phyloP scores from a whole-genome alignment of 2,888 invertebrate species.

The Platycheirus rosarum region DNA sequence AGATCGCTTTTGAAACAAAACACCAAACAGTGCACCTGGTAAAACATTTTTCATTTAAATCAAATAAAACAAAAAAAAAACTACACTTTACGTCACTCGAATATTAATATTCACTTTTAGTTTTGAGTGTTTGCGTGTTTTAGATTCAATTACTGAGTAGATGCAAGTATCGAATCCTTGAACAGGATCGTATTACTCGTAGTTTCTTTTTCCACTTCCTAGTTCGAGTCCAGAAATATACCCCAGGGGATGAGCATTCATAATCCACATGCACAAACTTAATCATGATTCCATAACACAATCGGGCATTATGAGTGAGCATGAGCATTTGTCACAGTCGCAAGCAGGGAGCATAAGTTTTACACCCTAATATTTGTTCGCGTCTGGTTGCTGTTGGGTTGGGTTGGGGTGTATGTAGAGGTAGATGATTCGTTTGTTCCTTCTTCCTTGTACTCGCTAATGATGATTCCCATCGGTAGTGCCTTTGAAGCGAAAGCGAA shows the following conservation, averaged over 20 bases:
- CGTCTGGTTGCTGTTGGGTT: constrained; percentile 4
- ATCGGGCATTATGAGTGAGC: constrained; percentile 64
- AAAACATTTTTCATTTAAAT: constrained; percentile 44
- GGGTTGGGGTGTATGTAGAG: constrained; percentile 41
- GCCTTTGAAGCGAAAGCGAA: constrained; percentile 23
- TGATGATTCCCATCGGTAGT: constrained; percentile 69
- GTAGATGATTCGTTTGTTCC: constrained; percentile 48
- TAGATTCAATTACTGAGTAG: constrained; percentile 47
- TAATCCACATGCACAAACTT: constrained; percentile 73
- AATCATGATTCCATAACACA: constrained; percentile 66
- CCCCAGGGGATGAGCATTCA: constrained; percentile 66
- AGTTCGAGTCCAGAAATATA: neutral
- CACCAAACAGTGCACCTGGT: constrained; percentile 63
- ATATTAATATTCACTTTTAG: constrained; percentile 53
- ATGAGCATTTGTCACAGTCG: constrained; percentile 71
- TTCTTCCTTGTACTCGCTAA: constrained; percentile 68
- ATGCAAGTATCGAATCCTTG: constrained; percentile 33
- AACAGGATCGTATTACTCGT: constrained; percentile 16
- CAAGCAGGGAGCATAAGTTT: constrained; percentile 66
- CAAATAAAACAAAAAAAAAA: constrained; percentile 20
- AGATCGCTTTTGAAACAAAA: constrained; percentile 36
- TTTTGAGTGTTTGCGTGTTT: constrained; percentile 65
- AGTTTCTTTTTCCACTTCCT: constrained; percentile 28
- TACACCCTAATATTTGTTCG: constrained; percentile 38
- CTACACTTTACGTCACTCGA: constrained; percentile 29